Evolutionary conservation across 2,888 invertebrate genomes (phyloP), one percentile per base, ranked within the genome.

Genomic region (Nymphalis polychloros): DNA sequence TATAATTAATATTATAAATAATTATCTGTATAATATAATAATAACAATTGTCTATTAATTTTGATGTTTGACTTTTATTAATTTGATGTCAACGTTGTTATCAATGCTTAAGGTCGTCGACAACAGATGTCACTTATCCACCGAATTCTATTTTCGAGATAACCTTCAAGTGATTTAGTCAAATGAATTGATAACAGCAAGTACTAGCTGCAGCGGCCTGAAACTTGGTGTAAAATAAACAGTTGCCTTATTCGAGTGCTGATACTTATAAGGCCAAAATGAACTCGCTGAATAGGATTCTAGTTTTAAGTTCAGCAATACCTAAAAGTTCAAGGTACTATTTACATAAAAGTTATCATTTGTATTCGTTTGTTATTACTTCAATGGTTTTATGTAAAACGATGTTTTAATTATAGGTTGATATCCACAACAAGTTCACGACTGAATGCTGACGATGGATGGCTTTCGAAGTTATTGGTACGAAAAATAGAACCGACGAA

Each of bases 401-500:
- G 47, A 73, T 69, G 46, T 63, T 63, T 62, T 23, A 19, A 52
- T 89, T 84, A 72, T 84, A 92, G 92, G 81, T 84, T 89, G 79
- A 84, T 92, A 76, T 83, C 86, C 49, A 89, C 88, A 67, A 85
- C 89, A 77, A 88, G 83, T 80, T 80, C 83, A 60, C 80, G 85
- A 60, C 76, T 85, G 68, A 89, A 82, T 69, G 86, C 92, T 27
- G 93, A 93, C 70, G 97, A 97, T 90, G 96, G 97, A 77, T 98
- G 98, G 97, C 92, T 98, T 68, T 97, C 97, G 76, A 98, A 97
- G 87, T 90, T 98, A 73, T 92, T 98, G 79, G 98, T 98, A 55
- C 94, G 98, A 72, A 97, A 96, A 86, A 97, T 98, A 83, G 98
- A 98, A 84, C 97, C 98, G 7, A 97, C 98, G 2, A 98, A 98